Evolutionary conservation across 2,888 invertebrate species (phyloP), one percentile per base, ranked within the genome.

Genomic region (Anodontia alba): DNA sequence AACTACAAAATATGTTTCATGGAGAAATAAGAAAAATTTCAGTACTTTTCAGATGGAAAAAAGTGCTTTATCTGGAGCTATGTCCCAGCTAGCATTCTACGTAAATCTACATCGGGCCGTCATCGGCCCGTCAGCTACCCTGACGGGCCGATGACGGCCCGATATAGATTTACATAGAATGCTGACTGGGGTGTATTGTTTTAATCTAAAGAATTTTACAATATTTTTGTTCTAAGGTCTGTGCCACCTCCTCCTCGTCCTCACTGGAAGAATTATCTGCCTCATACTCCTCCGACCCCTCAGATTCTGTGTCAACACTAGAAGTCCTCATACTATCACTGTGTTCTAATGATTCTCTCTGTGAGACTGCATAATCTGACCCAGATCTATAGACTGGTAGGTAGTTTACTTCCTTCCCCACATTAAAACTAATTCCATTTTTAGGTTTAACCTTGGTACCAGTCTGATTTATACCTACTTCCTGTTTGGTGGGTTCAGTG

Each of bases 261-360:
- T 62, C 62, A 62, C 62, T 62, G 1, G 62, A 62, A 20, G 62
- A 62, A 33, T 62, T 33, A 62, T 62, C 62, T 33, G 62, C 62
- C 33, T 62, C 62, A 33, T 62, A 62, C 20, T 62, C 62, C 29
- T 62, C 62, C 20, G 62, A 62, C 1, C 62, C 62, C 20, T 62
- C 62, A 2, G 62, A 62, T 20, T 62, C 62, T 1, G 62, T 62
- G 33, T 62, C 62, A 17, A 62, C 17, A 62, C 62, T 62, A 5
- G 62, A 62, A 10, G 62, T 62, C 33, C 33, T 62, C 31, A 20
- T 29, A 29, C 62, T 62, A 17, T 62, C 62, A 62, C 62, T 62
- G 62, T 33, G 62, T 33, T 62, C 62, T 33, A 62, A 23, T 15
- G 62, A 62, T 33, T 62, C 62, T 17, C 20, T 8, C 62, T 62